These are phyloP conservation scores for Synergus laeviventris DNA, from an alignment of 2,888 invertebrate species.

Conservation along the genomic window DNA sequence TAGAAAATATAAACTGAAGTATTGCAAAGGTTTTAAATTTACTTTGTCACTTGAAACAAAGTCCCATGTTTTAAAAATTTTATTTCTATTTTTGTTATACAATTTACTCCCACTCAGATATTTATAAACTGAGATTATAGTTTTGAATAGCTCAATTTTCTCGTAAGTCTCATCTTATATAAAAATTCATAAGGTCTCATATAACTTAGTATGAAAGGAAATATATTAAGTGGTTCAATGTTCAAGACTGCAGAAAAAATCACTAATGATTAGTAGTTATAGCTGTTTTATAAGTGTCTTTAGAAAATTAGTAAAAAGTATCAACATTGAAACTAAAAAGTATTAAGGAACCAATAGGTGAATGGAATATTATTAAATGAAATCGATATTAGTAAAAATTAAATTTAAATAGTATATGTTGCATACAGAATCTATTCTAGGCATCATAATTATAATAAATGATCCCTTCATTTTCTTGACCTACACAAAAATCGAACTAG, in stretches of 20 bases:
- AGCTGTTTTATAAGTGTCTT: constrained; percentile 33
- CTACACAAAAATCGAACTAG: background rate
- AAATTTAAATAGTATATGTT: background rate
- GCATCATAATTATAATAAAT: constrained; percentile 1
- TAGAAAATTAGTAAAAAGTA: background rate
- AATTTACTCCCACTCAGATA: background rate
- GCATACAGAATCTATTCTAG: background rate
- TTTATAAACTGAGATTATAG: background rate
- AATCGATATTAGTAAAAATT: background rate
- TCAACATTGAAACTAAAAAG: constrained; percentile 8
- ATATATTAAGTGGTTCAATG: constrained; percentile 2
- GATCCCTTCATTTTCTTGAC: background rate
- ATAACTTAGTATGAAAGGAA: background rate
- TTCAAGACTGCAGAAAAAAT: constrained; percentile 31
- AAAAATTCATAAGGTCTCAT: background rate
- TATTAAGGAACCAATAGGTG: constrained; percentile 21
- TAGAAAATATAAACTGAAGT: background rate
- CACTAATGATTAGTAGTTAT: background rate
- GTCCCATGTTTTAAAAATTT: background rate
- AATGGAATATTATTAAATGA: constrained; percentile 2
- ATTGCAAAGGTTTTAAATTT: background rate
- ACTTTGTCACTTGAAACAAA: background rate
- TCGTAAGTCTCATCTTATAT: background rate
- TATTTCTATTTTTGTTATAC: background rate
- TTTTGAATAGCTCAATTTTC: constrained; percentile 13